Base-by-base conservation (phyloP, 2,113 vertebrate species). In the Tretioscincus oriximinensis region DNA sequence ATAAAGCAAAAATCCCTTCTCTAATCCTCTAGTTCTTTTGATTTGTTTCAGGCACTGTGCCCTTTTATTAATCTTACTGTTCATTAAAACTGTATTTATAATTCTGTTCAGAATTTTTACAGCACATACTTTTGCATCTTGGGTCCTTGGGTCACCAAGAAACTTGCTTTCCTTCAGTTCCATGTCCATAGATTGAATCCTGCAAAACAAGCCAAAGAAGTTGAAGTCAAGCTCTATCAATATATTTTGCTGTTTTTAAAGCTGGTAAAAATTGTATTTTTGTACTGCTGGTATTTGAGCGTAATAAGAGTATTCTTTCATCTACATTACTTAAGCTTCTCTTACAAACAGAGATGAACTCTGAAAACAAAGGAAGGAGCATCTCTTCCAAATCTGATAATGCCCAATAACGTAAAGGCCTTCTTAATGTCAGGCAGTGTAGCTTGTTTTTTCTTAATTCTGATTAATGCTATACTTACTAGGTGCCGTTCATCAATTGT, bases 181-280 rank as follows among this genome's bases (percentile, higher is more conserved):
- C 0, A 85, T 86, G 69, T 93, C 92, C 83, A 90, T 78, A 63
- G 91, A 90, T 51, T 89, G 89, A 26, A 94, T 76, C 78, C 95
- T 95, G 80, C 14, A 92, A 70, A 61, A 47, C 4, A 69, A 63
- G 49, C 8, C 72, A 67, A 41, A 22, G 2, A 20, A 24, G 70
- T n/a, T n/a, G 10, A 5, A 35, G 63, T 1, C 6, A 6, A 41
- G 5, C 35, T 41, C 35, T 41, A 41, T 41, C 35, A 41, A 41
- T 41, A 41, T 41, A 41, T 41, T 41, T 41, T 41, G 3, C 2
- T 41, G 35, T 41, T 41, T 41, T 41, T 41, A 41, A 41, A 41
- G 35, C 35, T 41, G 35, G 35, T 41, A 41, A 41, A 41, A 41
- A 41, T 41, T 41, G 35, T 41, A 41, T 41, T 41, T 41, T 41